Evolutionary conservation across 2,113 vertebrate species (phyloP).

Genomic region (Osmerus eperlanus): DNA sequence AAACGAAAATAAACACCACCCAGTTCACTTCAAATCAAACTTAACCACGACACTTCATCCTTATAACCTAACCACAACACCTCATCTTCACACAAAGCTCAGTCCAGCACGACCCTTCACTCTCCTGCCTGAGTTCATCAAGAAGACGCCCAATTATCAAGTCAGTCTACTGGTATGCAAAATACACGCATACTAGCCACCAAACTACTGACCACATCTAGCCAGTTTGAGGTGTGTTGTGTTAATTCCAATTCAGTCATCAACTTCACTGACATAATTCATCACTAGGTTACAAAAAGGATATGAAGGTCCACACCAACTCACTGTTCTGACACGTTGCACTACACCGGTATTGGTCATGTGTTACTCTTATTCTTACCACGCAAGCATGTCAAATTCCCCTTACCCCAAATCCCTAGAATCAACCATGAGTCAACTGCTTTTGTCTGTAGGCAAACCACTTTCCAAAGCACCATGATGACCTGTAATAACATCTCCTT

Average conservation of each 20-base stretch:
- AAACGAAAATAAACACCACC: constrained; percentile 22
- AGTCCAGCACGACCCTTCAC: constrained; percentile 22
- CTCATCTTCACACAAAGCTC: constrained; percentile 3
- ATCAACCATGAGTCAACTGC: constrained; percentile 9
- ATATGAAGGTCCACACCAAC: constrained; percentile 21
- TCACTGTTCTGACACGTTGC: constrained; percentile 25
- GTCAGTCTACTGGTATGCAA: constrained; percentile 23
- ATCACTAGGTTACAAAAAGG: constrained; percentile 33
- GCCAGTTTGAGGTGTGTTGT: constrained; percentile 13
- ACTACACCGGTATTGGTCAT: constrained; percentile 18
- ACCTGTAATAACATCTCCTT: constrained; percentile 47
- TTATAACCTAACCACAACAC: constrained; percentile 14
- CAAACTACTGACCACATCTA: constrained; percentile 13
- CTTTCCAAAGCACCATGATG: constrained; percentile 48
- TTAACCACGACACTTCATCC: constrained; percentile 15
- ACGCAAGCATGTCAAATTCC: background rate
- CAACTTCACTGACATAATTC: constrained; percentile 18
- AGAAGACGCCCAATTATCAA: constrained; percentile 33
- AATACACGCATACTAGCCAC: constrained; percentile 29
- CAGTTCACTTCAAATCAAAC: constrained; percentile 24
- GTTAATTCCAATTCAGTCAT: constrained; percentile 7
- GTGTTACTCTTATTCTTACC: constrained; percentile 15
- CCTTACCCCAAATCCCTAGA: constrained; percentile 29
- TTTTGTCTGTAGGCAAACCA: constrained; percentile 52
- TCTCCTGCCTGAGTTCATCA: constrained; percentile 30